Evolutionary conservation across 2,113 vertebrate species (phyloP), one percentile per base, ranked within the genome.

Genomic region (Alethe diademata): DNA sequence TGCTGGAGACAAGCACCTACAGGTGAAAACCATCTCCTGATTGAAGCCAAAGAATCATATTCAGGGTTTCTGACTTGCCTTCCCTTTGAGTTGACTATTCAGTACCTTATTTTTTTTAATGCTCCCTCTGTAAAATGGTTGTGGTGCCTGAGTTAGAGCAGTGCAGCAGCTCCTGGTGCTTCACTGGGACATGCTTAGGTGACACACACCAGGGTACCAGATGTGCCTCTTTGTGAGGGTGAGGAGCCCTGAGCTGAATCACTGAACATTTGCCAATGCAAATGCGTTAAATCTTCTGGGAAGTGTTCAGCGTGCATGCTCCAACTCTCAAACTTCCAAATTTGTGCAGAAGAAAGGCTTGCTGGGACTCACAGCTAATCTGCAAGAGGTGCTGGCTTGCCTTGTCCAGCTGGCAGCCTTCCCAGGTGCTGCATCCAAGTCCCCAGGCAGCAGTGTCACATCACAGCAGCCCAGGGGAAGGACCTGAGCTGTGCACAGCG

Each of bases 81-180:
- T 81, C 40, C 56, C 25, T 79, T 48, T 36, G 51, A 74, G 29
- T 1, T 79, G 36, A 45, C 42, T 93, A 9, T 72, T 85, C 40
- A 60, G 16, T 58, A 28, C 62, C 47, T 70, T 9, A 4, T 20
- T 28, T 45, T 62, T 75, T 75, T 38, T 13, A 33, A 33, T 35
- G 19, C 6, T 36, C 0, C 0, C 25, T 11, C 64, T 38, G 51
- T 48, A 61, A 40, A 72, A n/a, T 0, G 0, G n/a, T 19, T 14
- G 7, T 61, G n/a, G 56, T 28, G 9, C n/a, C 50, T 20, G 69
- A 71, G 53, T 24, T 6, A 45, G 35, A 74, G 61, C 69, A 48
- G 45, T 7, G 36, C 2, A 9, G 65, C 26, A 54, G 2, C 25
- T 69, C 2, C 3, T 17, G 78, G 22, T 78, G 67, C 66, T 69